phyloP scores from a whole-genome alignment of 2,797 vertebrate genomes.

The Schizopygopsis malacanthus region DNA sequence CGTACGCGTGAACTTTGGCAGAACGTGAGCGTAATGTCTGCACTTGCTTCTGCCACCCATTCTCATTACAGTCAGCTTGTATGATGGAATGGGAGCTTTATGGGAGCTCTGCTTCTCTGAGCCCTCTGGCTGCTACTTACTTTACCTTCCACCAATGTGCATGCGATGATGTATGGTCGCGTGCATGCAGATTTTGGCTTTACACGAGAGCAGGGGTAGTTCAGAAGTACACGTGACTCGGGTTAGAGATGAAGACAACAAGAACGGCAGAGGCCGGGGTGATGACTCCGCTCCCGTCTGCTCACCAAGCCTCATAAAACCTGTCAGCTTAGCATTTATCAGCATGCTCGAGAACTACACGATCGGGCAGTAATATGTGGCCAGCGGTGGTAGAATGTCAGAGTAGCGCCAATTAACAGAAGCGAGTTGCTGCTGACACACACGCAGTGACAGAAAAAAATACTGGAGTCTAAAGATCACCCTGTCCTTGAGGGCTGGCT shows the following conservation, averaged over 20 bases:
- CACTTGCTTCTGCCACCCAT: conserved; percentile 18
- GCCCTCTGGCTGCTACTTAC: conserved; percentile 10
- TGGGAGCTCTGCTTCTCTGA: conserved; percentile 24
- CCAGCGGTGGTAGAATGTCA: conserved; percentile 38
- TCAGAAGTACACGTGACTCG: conserved; percentile 31
- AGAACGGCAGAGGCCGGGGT: conserved; percentile 2
- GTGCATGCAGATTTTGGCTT: conserved; percentile 32
- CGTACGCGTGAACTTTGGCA: conserved; percentile 16
- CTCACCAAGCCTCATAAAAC: conserved; percentile 35
- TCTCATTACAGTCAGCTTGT: conserved; percentile 20
- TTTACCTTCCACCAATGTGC: conserved; percentile 27
- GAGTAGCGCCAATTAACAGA: conserved; percentile 40
- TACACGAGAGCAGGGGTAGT: background rate
- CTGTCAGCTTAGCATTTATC: conserved; percentile 59
- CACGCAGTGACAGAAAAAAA: conserved; percentile 31
- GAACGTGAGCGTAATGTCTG: conserved; percentile 28
- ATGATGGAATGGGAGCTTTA: conserved; percentile 26
- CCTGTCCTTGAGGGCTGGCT: conserved; percentile 38
- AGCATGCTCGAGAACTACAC: conserved; percentile 23
- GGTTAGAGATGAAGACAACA: conserved; percentile 26
- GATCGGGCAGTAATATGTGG: conserved; percentile 42
- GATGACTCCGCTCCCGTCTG: conserved; percentile 18
- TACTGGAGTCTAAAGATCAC: background rate
- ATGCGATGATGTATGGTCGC: background rate
- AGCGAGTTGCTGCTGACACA: conserved; percentile 17